phyloP scores from a whole-genome alignment of 2,797 vertebrate genomes.

The Gambusia yucatana region DNA sequence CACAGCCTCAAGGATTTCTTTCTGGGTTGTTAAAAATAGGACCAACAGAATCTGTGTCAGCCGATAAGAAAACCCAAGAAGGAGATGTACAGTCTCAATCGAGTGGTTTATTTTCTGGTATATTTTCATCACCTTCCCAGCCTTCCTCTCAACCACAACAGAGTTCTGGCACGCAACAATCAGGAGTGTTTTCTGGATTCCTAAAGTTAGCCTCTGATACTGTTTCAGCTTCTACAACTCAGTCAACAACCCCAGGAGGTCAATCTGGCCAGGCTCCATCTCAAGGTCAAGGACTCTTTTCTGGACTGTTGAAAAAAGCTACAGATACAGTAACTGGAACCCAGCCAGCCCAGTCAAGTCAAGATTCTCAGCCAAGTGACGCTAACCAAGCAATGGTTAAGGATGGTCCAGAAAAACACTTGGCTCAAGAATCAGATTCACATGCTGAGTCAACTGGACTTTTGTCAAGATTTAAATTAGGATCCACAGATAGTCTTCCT shows the following conservation, averaged over 20 bases:
- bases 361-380: conserved; percentile 37
- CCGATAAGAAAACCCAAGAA: conserved; percentile 57
- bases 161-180: conserved; percentile 53
- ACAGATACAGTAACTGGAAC: conserved; percentile 68
- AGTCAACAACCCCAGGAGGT: conserved; percentile 32
- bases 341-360: conserved; percentile 49
- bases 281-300: conserved; percentile 71
- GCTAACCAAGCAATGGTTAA: conserved; percentile 29
- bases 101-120: conserved; percentile 73
- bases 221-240: conserved; percentile 55
- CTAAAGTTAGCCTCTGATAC: conserved; percentile 84
- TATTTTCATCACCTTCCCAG: conserved; percentile 72
- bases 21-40: conserved; percentile 71
- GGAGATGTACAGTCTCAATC: conserved; percentile 69
- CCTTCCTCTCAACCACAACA: conserved; percentile 59
- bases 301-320: conserved; percentile 79
- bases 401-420: conserved; percentile 31
- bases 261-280: conserved; percentile 45
- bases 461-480: conserved; percentile 60
- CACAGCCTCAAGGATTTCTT: conserved; percentile 67
- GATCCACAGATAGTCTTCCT: conserved; percentile 67
- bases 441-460: conserved; percentile 35
- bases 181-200: conserved; percentile 79
- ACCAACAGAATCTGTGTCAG: conserved; percentile 54
- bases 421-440: conserved; percentile 29